Evolutionary conservation across 2,113 vertebrate genomes (phyloP).

Genomic region (Pholis gunnellus): DNA sequence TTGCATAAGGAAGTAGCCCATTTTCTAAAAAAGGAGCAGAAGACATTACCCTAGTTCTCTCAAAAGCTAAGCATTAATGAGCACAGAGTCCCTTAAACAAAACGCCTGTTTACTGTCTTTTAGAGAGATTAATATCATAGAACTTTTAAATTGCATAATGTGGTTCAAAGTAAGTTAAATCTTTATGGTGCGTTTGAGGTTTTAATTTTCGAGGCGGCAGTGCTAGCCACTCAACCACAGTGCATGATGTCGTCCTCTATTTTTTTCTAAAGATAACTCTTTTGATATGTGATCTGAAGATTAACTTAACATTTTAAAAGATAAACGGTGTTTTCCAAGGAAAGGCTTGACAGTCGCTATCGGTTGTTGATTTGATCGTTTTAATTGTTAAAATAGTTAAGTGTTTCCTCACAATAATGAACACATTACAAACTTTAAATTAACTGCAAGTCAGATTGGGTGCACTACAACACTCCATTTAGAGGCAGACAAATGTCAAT

Average conservation of each 20-base stretch:
- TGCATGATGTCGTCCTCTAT: not conserved
- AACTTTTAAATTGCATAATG: slow-evolving; percentile 50
- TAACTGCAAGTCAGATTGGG: not conserved
- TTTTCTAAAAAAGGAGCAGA: slow-evolving; percentile 54
- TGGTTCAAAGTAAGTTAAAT: slow-evolving; percentile 4
- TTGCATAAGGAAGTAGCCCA: slow-evolving; percentile 69
- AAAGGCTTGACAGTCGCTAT: too few relatives aligned
- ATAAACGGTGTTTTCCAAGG: not conserved
- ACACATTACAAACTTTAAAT: not conserved
- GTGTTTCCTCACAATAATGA: not conserved
- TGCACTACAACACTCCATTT: not conserved
- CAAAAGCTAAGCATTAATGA: slow-evolving; percentile 56
- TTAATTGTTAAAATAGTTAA: not conserved
- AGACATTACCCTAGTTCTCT: slow-evolving; percentile 47
- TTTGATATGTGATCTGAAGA: not conserved
- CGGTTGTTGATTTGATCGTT: not conserved
- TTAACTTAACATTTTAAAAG: not conserved
- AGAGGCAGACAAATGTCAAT: not conserved
- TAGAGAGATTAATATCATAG: slow-evolving; percentile 59
- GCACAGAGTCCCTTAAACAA: slow-evolving; percentile 31
- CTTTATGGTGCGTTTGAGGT: not conserved
- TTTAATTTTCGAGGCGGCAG: not conserved
- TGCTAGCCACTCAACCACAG: not conserved
- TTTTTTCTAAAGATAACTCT: not conserved
- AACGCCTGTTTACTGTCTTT: slow-evolving; percentile 44